These are phyloP conservation scores for Malurus alboscapulatus DNA, from an alignment of 2,113 vertebrate genomes.

Conservation along the genomic window DNA sequence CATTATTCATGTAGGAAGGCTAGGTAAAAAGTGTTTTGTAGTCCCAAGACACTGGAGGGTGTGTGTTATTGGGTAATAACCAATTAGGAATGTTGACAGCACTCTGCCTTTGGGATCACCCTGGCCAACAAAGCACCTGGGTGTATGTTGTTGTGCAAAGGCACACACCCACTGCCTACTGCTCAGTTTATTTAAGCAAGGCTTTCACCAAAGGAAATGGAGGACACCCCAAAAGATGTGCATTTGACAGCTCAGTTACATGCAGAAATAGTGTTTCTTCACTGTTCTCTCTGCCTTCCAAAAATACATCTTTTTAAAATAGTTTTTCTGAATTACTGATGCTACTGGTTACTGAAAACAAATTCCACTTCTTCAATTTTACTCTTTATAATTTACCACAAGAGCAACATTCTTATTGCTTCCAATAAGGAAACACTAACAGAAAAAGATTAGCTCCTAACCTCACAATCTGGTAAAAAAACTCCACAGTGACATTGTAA, in stretches of 20 bases:
- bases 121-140: slow-evolving; percentile 10
- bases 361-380: neutral
- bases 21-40: slow-evolving; percentile 58
- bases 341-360: neutral
- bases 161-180: slow-evolving; percentile 39
- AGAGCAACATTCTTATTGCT: neutral
- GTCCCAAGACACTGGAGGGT: slow-evolving; percentile 61
- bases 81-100: slow-evolving; percentile 52
- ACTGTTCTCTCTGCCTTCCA: neutral
- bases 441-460: neutral
- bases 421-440: neutral
- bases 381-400: neutral
- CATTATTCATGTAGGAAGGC: slow-evolving; percentile 61
- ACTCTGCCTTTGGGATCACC: slow-evolving; percentile 25
- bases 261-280: neutral
- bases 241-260: neutral
- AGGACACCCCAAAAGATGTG: neutral
- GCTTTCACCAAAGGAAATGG: slow-evolving; percentile 39
- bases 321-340: neutral
- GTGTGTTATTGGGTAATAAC: slow-evolving; percentile 58
- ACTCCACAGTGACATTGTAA: neutral
- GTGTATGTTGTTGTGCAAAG: slow-evolving; percentile 56
- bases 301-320: neutral
- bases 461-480: neutral
- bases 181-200: slow-evolving; percentile 52